These are phyloP conservation scores for Habropoda laboriosa DNA, from an alignment of 1,140 invertebrate genomes.

Conservation along the genomic window DNA sequence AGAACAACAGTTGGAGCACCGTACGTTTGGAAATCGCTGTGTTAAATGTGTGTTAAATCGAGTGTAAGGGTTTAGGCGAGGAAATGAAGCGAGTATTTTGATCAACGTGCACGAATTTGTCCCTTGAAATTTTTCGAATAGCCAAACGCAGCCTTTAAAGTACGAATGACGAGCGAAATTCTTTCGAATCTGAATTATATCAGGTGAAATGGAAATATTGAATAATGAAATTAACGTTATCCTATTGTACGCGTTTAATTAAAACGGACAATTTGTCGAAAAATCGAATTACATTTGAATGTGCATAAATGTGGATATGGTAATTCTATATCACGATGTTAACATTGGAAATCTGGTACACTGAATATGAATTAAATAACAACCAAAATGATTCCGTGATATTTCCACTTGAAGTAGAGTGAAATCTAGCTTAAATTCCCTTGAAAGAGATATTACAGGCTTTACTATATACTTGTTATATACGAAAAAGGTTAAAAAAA, in stretches of 20 bases:
- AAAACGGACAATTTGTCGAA: neutral
- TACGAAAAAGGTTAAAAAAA: neutral
- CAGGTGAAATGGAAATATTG: neutral
- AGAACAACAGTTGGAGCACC: neutral
- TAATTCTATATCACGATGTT: neutral
- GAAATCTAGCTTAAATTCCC: too few relatives aligned
- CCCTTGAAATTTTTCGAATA: neutral
- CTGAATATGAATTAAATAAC: too few relatives aligned
- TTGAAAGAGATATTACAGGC: too few relatives aligned
- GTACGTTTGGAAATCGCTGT: slow-evolving; percentile 9
- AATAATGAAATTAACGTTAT: neutral
- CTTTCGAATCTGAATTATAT: neutral
- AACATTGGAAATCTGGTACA: neutral
- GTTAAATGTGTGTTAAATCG: slow-evolving; percentile 12
- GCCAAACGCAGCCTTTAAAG: slow-evolving; percentile 16
- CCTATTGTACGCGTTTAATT: neutral
- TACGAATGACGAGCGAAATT: neutral
- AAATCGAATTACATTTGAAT: neutral
- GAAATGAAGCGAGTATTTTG: neutral
- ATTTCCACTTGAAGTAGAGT: too few relatives aligned
- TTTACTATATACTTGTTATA: too few relatives aligned
- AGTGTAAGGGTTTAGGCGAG: neutral
- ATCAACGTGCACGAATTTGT: neutral
- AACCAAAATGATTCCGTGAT: too few relatives aligned
- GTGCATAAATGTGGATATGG: neutral